Base-by-base conservation (phyloP, 2,113 vertebrate genomes). In the Hucho hucho region DNA sequence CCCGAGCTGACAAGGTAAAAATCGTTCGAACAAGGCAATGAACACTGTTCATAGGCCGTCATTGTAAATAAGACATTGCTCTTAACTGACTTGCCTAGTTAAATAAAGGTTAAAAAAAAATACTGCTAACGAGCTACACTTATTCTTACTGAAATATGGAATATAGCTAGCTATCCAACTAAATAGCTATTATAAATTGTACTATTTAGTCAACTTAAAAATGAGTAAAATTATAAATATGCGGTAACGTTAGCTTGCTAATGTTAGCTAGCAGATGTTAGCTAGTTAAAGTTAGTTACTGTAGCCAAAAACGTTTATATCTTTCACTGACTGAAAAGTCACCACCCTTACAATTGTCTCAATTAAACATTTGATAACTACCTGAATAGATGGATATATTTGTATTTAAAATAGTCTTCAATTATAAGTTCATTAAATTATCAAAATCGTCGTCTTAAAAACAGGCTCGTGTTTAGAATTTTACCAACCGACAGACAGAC, bases 381-480 rank as follows among this genome's bases (percentile, higher is more conserved):
- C n/a, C 20, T 61, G 58, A 61, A 61, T 61, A 61, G 18, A 22
- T 43, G 49, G 49, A 53, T 18, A 61, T n/a, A 61, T 16, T 13
- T 61, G 58, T 61, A 61, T 61, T 61, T 24, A 61, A 61, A n/a
- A 61, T 43, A 61, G 58, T 61, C 18, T 61, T 61, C 58, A 61
- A 61, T 61, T 22, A 22, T 4, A 61, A 61, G 1, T 22, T 56
- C 6, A n/a, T 22, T 61, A 6, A 61, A 3, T 61, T 3, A 22
- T 22, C 58, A n/a, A 49, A 49, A 49, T n/a, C 6, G 56, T 59
- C 16, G 56, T 59, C 32, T 59, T 2, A 20, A 22, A 4, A 22
- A 22, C 58, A 9, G 58, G 12, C 16, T 14, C 49, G 37, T 43
- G 37, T 43, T 43, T 9, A 43, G 37, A 43, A 43, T 43, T 43